Base-by-base conservation (phyloP, 2,888 invertebrate genomes). In the Lymantria monacha region DNA sequence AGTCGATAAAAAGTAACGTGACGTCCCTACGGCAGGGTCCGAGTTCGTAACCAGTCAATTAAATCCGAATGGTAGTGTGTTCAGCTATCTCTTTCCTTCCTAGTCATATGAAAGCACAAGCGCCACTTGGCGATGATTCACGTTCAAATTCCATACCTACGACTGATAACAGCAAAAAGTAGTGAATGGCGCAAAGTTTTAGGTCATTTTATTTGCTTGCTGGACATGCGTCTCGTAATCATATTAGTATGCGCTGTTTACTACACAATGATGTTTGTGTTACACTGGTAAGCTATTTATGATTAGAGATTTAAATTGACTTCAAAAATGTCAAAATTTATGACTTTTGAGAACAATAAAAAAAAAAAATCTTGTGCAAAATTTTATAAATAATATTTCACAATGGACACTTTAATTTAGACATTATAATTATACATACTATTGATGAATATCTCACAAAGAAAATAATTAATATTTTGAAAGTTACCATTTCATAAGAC, bases 111-210 rank as follows among this genome's bases (percentile, higher is more conserved):
- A 76, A 79, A 74, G 76, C 75, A 76, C 81, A 85, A 85, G 88
- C 88, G 88, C 88, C 88, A 89, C 87, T 87, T 87, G 87, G 81
- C 82, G 86, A 84, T 89, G 88, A 89, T 85, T 89, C 89, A 89
- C 84, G 82, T 83, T 84, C 74, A 77, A 86, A 89, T 88, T 85
- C 88, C 87, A 79, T 85, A 83, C 86, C 82, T 84, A 87, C 87
- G 83, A 85, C 86, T 87, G 87, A 87, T 88, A 89, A 89, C 84
- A 88, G 79, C 85, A 81, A 81, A 79, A 80, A 83, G 65, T 81
- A 79, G 79, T 87, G 86, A 87, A 88, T 87, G 87, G 83, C 79
- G 77, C 70, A 79, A 76, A 79, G 70, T 84, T 85, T 83, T 83
- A 82, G 80, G 81, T 78, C 77, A 80, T 80, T 80, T 78, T 71